Evolutionary conservation across 2,797 vertebrate species (phyloP), one percentile per base, ranked within the genome.

Genomic region (Falco rusticolus): DNA sequence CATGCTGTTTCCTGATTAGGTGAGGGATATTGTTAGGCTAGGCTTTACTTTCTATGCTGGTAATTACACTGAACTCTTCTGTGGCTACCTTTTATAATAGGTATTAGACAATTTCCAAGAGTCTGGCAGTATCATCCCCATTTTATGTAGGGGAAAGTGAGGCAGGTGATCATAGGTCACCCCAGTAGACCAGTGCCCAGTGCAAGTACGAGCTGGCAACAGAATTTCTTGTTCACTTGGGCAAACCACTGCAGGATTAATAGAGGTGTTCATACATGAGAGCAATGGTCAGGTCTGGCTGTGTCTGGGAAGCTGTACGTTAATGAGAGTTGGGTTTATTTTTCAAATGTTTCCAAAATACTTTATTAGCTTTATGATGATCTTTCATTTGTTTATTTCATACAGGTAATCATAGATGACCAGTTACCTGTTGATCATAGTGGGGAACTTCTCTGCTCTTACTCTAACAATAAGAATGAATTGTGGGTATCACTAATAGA

Each of bases 401-500:
- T 82, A 9, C 84, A 99, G 99, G 99, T 99, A 88, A 99, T 99
- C 90, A 99, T 99, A 94, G 99, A 99, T 92, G 99, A 99, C 97
- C 99, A 98, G 76, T 98, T 99, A 94, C 99, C 99, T 5, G 99
- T 99, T 96, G 99, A 99, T 96, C 99, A 98, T 34, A 99, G 98
- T 18, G 99, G 99, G 61, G 99, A 99, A 96, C 98, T 99, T 95
- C 99, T 99, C 33, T 99, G 99, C 91, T 99, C 99, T 63, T 99
- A 99, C 60, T 99, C 99, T 84, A 99, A 99, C 97, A 99, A 99
- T 95, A 98, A 98, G 97, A 99, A 99, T 86, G 99, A 99, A 97
- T 96, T 99, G 53, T 99, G 99, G 99, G 99, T 99, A 18, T 99
- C 99, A 0, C 98, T 99, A 69, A 99, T 99, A 93, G 99, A 99